Evolutionary conservation across 2,888 invertebrate genomes (phyloP).

Genomic region (Ennomos erosarius): DNA sequence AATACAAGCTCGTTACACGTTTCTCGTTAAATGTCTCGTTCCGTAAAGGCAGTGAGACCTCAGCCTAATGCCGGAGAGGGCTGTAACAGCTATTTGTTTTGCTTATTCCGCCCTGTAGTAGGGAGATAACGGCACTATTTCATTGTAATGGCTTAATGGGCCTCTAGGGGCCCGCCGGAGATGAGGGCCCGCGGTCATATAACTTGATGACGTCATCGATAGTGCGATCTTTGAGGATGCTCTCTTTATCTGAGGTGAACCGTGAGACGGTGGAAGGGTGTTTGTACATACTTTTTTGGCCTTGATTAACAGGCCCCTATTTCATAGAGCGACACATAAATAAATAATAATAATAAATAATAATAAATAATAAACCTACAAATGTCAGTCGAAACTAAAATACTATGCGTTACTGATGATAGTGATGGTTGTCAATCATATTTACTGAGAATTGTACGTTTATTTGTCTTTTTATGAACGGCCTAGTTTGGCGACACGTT

Average conservation of each 20-base stretch:
- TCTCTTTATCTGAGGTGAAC: slow-evolving; percentile 13
- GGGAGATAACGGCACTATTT: slow-evolving; percentile 71
- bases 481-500: too few species aligned
- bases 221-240: slow-evolving; percentile 24
- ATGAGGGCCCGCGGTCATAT: slow-evolving; percentile 35
- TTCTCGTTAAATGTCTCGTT: not conserved
- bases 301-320: too few species aligned
- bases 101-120: slow-evolving; percentile 62
- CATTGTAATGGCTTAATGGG: slow-evolving; percentile 75
- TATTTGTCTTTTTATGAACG: too few species aligned
- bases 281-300: too few species aligned
- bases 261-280: not conserved
- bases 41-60: slow-evolving; percentile 1
- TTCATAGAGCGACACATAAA: too few species aligned
- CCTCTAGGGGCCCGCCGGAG: slow-evolving; percentile 51
- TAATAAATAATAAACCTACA: too few species aligned
- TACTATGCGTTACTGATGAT: too few species aligned
- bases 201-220: slow-evolving; percentile 39
- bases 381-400: too few species aligned
- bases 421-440: too few species aligned
- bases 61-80: slow-evolving; percentile 14
- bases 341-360: too few species aligned
- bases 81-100: slow-evolving; percentile 64
- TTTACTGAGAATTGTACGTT: too few species aligned
- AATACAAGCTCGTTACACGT: not conserved